Percentiles rank a stretch among this genome's conserved stretches.
These are phyloP conservation scores for Pollenia angustigena DNA, from an alignment of 2,888 invertebrate species.

Conservation along the genomic window DNA sequence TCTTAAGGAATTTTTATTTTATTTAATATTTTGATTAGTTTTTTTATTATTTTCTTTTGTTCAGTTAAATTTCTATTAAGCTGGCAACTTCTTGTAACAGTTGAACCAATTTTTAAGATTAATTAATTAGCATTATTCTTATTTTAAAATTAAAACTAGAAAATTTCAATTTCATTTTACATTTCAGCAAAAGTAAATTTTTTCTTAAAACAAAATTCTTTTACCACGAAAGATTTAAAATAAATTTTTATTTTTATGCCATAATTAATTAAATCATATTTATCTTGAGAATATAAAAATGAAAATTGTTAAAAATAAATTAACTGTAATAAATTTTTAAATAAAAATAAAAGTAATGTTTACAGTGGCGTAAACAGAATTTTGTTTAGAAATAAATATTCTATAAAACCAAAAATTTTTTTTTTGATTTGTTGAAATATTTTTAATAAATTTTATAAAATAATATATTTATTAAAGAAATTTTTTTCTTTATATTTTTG, in stretches of 20 bases:
- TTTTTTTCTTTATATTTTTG: not conserved
- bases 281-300: conserved; percentile 42
- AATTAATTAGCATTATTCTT: not conserved
- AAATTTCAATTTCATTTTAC: conserved; percentile 26
- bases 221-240: conserved; percentile 27
- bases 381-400: not conserved
- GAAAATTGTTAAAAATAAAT: not conserved
- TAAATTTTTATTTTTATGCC: conserved; percentile 38
- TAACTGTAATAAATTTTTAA: conserved; percentile 26
- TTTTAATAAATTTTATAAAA: not conserved
- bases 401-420: not conserved
- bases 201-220: conserved; percentile 13
- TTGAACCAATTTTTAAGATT: not conserved
- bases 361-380: not conserved
- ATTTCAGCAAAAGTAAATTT: conserved; percentile 6
- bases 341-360: conserved; percentile 43
- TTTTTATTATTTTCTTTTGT: no score
- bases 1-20: no score
- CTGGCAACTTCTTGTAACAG: no score
- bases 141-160: not conserved
- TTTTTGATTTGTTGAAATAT: not conserved
- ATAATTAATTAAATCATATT: conserved; percentile 59
- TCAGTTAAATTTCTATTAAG: no score
- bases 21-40: no score
- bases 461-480: not conserved